phyloP scores from a whole-genome alignment of 2,888 invertebrate genomes.

The Cylindroiulus punctatus region DNA sequence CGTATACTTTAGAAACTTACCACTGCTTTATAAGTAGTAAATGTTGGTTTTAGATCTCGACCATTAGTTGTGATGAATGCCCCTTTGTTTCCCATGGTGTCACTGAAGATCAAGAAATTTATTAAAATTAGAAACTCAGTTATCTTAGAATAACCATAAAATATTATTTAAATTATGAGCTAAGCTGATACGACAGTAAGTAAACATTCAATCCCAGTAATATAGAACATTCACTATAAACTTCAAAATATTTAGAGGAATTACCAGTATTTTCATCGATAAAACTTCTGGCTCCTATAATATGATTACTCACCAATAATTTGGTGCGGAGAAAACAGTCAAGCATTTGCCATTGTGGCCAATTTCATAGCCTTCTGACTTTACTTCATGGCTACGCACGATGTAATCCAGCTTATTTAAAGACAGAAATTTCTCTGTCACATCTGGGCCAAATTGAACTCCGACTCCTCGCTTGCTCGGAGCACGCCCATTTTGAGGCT shows the following conservation, averaged over 20 bases:
- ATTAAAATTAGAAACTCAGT: too few relatives aligned
- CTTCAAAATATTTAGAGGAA: too few relatives aligned
- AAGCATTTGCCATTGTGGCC: conserved; percentile 96
- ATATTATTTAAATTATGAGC: too few relatives aligned
- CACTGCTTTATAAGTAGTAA: conserved; percentile 92
- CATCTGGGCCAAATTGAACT: conserved; percentile 98
- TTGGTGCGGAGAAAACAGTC: conserved; percentile 99
- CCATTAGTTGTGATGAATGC: conserved; percentile 96
- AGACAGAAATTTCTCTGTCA: conserved; percentile 85
- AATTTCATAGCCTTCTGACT: conserved; percentile 94
- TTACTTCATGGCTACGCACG: conserved; percentile 97
- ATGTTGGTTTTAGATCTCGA: conserved; percentile 88
- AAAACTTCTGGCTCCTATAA: too few relatives aligned
- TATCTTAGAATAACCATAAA: too few relatives aligned
- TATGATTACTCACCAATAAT: conserved; percentile 83
- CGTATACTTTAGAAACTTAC: conserved; percentile 72
- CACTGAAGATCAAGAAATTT: conserved; percentile 72
- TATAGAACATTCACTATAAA: too few relatives aligned
- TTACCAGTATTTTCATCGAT: too few relatives aligned
- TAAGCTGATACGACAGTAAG: too few relatives aligned
- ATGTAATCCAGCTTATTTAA: conserved; percentile 91
- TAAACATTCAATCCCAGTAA: neutral
- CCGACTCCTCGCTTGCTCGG: conserved; percentile 98
- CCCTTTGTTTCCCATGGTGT: conserved; percentile 98
- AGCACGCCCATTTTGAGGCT: conserved; percentile 85